Percentiles rank a stretch among this genome's conserved stretches.
phyloP scores from a whole-genome alignment of 2,888 invertebrate species.

The Drosophila niveifrons region DNA sequence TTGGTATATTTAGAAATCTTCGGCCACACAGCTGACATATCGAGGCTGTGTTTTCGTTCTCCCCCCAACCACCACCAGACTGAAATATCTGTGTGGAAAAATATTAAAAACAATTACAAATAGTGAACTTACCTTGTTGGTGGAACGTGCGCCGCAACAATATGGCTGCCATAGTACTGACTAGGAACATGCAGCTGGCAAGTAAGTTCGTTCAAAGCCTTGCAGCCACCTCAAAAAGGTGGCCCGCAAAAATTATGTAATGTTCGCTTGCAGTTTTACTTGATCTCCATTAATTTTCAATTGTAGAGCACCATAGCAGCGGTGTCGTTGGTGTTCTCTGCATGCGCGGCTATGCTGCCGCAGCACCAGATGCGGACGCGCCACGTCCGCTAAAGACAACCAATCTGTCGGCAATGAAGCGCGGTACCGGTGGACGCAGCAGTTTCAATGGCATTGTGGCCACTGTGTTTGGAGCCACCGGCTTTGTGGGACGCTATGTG shows the following conservation, averaged over 20 bases:
- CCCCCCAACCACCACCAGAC: conserved; percentile 44
- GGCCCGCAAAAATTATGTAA: conserved; percentile 75
- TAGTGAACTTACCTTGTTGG: conserved; percentile 38
- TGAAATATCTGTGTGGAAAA: conserved; percentile 52
- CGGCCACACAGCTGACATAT: conserved; percentile 35
- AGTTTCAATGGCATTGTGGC: conserved; percentile 98
- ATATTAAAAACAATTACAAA: conserved; percentile 24
- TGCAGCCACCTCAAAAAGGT: neutral
- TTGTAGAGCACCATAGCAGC: conserved; percentile 78
- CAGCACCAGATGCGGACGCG: conserved; percentile 69
- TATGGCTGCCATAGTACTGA: conserved; percentile 83
- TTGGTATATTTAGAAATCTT: neutral
- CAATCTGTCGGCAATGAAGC: conserved; percentile 90
- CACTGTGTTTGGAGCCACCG: conserved; percentile 98
- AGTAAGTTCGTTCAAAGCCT: conserved; percentile 82
- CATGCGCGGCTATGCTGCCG: conserved; percentile 73
- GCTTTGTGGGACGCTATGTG: conserved; percentile 95
- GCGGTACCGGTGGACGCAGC: conserved; percentile 96
- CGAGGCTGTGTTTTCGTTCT: conserved; percentile 54
- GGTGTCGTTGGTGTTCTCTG: conserved; percentile 82
- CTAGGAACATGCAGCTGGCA: conserved; percentile 82
- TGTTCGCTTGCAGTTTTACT: conserved; percentile 30
- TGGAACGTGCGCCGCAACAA: conserved; percentile 43
- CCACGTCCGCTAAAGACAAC: conserved; percentile 85
- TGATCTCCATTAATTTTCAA: conserved; percentile 2